Evolutionary conservation across 2,113 vertebrate species (phyloP), one percentile per base, ranked within the genome.

Genomic region (Ancistrus triradiatus): DNA sequence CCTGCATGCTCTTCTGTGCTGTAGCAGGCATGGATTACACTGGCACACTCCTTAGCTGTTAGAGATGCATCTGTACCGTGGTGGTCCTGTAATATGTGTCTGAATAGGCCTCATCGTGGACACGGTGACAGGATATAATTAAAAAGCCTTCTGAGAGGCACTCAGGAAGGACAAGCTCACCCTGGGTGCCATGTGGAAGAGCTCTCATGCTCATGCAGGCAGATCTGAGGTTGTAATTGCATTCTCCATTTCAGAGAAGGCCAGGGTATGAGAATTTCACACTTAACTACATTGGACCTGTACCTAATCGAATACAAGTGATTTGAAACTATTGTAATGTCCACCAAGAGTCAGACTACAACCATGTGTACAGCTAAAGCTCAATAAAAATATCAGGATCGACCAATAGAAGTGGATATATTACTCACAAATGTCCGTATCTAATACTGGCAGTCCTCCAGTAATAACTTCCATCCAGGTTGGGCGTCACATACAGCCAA

Each of bases 111-210:
- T 37, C 37, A 52, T 66, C 47, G 48, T 44, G 15, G 19, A 55
- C 28, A 48, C 27, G 31, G 24, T 66, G 62, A 73, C 75, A 67
- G 68, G 31, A 57, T 74, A 67, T 78, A 77, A 84, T 83, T 82
- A 81, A 82, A 77, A 66, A 73, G 50, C 69, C 63, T 60, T 72
- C 6, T 0, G 19, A 64, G 46, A 56, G 28, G 62, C 55, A 48
- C 66, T 68, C 55, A 55, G 59, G 63, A 70, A 51, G 28, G 57
- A 50, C 68, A 66, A 53, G 44, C 35, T 15, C 33, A 40, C 58
- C 33, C 51, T 14, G 66, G 40, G 27, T 31, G 18, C 66, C 27
- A 61, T 61, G 59, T 8, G 42, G 40, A 56, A 44, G 49, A 75
- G 59, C 11, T 15, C 14, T 64, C 51, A 47, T 43, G 22, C 22